Conservation (phyloP, 2,888 invertebrate species). For the Heteropelma amictum region DNA sequence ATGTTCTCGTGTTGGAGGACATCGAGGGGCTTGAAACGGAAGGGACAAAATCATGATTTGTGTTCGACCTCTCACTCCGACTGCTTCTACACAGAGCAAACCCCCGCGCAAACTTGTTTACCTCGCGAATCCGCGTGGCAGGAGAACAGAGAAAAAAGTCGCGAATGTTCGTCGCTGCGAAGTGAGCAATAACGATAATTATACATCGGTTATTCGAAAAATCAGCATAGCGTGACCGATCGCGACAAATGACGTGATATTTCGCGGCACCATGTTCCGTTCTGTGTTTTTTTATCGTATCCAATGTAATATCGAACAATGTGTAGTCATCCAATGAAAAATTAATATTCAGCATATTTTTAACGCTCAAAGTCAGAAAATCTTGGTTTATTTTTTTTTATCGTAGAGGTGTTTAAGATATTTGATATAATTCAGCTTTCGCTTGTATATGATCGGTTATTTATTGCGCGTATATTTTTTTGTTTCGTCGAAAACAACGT, state of each 20-base stretch:
- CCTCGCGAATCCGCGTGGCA: constrained; percentile 42
- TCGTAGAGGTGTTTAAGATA: too few relatives aligned
- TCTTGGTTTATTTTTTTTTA: background rate
- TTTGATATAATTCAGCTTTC: too few relatives aligned
- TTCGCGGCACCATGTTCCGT: constrained; percentile 1
- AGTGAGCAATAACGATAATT: constrained; percentile 28
- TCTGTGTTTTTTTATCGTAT: constrained; percentile 13
- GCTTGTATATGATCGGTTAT: too few relatives aligned
- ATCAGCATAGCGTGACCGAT: constrained; percentile 35
- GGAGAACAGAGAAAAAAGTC: constrained; percentile 22
- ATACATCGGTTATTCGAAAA: constrained; percentile 17
- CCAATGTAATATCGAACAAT: background rate
- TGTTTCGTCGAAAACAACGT: too few relatives aligned
- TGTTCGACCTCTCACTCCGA: constrained; percentile 1
- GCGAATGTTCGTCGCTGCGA: constrained; percentile 2
- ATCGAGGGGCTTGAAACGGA: constrained; percentile 10
- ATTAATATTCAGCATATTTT: background rate
- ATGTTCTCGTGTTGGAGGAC: constrained; percentile 14
- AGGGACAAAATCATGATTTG: constrained; percentile 43
- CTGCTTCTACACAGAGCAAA: background rate
- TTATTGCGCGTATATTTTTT: too few relatives aligned
- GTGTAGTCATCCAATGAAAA: too few relatives aligned
- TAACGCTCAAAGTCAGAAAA: too few relatives aligned
- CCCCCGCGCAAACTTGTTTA: constrained; percentile 34
- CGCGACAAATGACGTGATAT: constrained; percentile 5